These are phyloP conservation scores for Phylloscopus whistleri DNA, from an alignment of 2,113 vertebrate species.

Conservation along the genomic window DNA sequence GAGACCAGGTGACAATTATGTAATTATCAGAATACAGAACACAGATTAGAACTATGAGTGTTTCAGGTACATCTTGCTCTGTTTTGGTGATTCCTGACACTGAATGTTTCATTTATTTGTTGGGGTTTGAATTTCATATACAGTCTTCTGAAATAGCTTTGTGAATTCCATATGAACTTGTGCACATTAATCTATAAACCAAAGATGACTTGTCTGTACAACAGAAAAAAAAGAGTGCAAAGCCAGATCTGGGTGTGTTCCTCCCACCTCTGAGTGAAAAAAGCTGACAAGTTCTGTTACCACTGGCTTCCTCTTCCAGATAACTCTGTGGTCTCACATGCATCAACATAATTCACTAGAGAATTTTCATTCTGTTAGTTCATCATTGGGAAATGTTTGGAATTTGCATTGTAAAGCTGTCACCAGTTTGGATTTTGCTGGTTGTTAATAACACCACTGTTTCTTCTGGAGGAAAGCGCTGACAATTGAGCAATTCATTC, in stretches of 20 bases:
- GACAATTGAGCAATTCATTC: not conserved
- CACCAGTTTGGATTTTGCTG: conserved; percentile 26
- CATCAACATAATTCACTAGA: not conserved
- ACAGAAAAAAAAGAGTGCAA: not conserved
- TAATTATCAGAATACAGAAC: not conserved
- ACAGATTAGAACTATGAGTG: rapidly evolving
- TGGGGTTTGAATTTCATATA: not conserved
- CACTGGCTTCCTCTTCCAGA: not conserved
- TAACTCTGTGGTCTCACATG: not conserved
- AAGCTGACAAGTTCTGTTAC: not conserved
- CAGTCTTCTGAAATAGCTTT: not conserved
- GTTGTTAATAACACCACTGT: conserved; percentile 53
- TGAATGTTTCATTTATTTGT: not conserved
- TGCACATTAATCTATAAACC: not conserved
- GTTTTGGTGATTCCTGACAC: not conserved
- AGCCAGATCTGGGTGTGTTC: not conserved
- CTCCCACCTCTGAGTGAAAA: not conserved
- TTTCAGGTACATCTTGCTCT: not conserved
- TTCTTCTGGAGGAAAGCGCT: not conserved
- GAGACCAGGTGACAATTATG: not conserved
- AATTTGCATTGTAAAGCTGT: conserved; percentile 29
- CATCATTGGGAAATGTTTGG: conserved; percentile 49
- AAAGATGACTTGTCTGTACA: not conserved
- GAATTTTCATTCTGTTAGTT: conserved; percentile 27
- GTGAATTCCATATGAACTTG: not conserved